Conservation (phyloP, 2,113 vertebrate species). For the Amblyopsis rosae region DNA sequence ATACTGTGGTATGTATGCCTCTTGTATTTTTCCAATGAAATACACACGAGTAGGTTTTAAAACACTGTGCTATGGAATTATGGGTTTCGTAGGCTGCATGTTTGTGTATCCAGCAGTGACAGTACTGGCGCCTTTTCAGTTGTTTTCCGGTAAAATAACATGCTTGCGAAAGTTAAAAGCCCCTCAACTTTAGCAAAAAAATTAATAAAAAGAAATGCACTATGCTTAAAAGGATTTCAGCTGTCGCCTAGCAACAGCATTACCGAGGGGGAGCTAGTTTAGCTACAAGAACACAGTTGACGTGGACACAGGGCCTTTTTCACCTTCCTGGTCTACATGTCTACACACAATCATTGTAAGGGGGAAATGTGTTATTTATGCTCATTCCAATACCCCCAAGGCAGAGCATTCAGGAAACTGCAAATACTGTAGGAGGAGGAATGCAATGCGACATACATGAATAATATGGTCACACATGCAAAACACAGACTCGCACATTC, state of each 20-base stretch:
- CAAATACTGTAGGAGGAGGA: slow-evolving; percentile 11
- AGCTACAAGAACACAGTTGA: slow-evolving; percentile 16
- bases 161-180: slow-evolving; percentile 36
- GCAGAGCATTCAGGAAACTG: slow-evolving; percentile 14
- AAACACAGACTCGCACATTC: slow-evolving; percentile 2
- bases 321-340: slow-evolving; percentile 29
- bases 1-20: too few species aligned
- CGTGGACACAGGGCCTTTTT: slow-evolving; percentile 33
- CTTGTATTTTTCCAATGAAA: too few species aligned
- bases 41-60: too few species aligned
- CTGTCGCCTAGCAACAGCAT: slow-evolving; percentile 48
- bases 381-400: slow-evolving; percentile 22
- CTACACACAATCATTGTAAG: slow-evolving; percentile 23
- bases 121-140: not conserved
- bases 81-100: too few species aligned
- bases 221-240: slow-evolving; percentile 19
- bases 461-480: slow-evolving; percentile 22
- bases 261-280: slow-evolving; percentile 15
- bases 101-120: too few species aligned
- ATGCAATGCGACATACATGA: slow-evolving; percentile 19
- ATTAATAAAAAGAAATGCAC: too few species aligned
- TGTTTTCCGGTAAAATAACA: slow-evolving; percentile 14
- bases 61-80: too few species aligned
- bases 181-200: slow-evolving; percentile 33
- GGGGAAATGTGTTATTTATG: slow-evolving; percentile 35